Conservation (phyloP, 2,113 vertebrate species). For the Hippolais icterina region DNA sequence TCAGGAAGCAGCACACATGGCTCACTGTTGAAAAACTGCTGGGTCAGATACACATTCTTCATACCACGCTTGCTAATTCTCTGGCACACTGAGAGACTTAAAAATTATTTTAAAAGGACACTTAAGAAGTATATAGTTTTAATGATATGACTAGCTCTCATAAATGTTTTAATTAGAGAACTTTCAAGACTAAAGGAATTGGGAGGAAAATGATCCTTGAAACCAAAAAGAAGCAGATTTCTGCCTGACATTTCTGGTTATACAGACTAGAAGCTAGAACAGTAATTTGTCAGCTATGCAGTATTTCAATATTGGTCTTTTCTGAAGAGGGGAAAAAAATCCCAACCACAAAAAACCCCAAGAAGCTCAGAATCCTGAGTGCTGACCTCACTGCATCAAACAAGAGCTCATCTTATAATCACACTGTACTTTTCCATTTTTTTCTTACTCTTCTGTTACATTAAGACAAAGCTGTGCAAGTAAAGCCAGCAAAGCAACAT, state of each 20-base stretch:
- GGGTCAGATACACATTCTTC: neutral
- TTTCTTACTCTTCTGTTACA: neutral
- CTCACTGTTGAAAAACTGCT: neutral
- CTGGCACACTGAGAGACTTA: neutral
- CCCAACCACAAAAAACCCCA: rapidly evolving
- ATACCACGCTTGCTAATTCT: neutral
- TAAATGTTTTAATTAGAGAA: neutral
- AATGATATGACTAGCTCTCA: neutral
- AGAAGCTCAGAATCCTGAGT: neutral
- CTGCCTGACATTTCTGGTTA: neutral
- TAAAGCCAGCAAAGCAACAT: neutral
- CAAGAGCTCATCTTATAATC: neutral
- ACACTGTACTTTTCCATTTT: neutral
- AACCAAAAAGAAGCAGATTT: neutral
- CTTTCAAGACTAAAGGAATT: neutral
- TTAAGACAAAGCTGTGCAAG: neutral
- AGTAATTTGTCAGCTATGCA: neutral
- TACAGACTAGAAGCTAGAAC: neutral
- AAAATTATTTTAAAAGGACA: neutral
- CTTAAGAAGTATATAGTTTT: neutral
- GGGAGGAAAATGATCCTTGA: neutral
- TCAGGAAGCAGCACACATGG: neutral
- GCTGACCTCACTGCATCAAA: neutral
- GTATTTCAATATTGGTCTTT: neutral
- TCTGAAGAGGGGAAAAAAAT: rapidly evolving